Evolutionary conservation across 2,888 invertebrate species (phyloP), one percentile per base, ranked within the genome.

Genomic region (Tinea semifulvella): DNA sequence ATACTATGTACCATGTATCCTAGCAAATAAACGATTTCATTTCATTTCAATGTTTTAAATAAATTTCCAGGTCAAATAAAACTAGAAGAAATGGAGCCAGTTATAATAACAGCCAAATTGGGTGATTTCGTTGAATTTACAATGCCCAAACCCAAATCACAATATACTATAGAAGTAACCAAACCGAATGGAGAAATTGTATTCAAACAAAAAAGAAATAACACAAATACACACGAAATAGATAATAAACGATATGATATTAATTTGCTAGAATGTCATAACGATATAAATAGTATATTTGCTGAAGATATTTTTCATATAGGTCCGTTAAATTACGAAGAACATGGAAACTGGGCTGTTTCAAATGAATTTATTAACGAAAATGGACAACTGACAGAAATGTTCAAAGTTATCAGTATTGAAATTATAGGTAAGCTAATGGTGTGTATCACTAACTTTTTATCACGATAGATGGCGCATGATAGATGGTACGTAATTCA

Each of bases 281-380:
- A 14, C 8, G 7, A 13, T 13, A 3, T 35, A 2, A 13, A 26
- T 3, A 6, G 11, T 31, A 13, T 31, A 14, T 10, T n/a, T 14
- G 3, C 16, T 17, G 22, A 40, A 11, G 40, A 17, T 13, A 22
- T 64, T 71, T 47, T 51, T 63, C 43, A 19, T n/a, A 56, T 79
- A 1, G 79, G 79, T 1, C 79, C 79, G 1, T 27, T 79, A 5
- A 14, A 19, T 3, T 55, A 56, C 2, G 60, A 63, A 0, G 68
- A 77, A 27, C 60, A 71, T 43, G 79, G 79, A 0, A 80, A 80
- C 46, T 80, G 79, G 79, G 60, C 73, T 26, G 46, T 79, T 0
- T 73, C 72, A 40, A 49, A 61, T 1, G 70, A 61, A 46, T 60
- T 55, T 2, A 56, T 53, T 26, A 60, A 62, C 45, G 44, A 53